phyloP scores from a whole-genome alignment of 1,140 invertebrate species.

The Drosophila ogumai region DNA sequence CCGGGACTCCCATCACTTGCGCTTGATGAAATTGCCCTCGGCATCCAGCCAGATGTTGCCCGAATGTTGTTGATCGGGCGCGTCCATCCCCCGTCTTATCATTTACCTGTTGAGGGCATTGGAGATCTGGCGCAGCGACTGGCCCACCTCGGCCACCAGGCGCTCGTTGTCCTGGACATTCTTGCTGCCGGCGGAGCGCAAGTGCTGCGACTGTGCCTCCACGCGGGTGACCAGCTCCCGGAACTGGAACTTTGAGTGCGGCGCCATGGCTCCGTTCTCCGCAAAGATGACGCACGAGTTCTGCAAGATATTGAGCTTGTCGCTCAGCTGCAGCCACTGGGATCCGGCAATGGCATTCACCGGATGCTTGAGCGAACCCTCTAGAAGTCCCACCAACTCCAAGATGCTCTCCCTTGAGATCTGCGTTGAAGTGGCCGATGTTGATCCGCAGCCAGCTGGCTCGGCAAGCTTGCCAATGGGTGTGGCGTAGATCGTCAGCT shows the following conservation, averaged over 20 bases:
- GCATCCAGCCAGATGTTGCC: conserved; percentile 76
- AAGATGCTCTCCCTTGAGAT: conserved; percentile 88
- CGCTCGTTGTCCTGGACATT: conserved; percentile 89
- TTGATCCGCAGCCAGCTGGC: conserved; percentile 49
- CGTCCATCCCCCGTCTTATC: conserved; percentile 83
- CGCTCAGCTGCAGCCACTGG: conserved; percentile 93
- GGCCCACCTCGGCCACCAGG: conserved; percentile 90
- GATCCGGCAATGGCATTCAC: conserved; percentile 87
- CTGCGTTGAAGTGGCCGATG: conserved; percentile 69
- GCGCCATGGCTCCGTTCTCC: conserved; percentile 90
- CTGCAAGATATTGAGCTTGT: conserved; percentile 92
- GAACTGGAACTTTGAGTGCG: conserved; percentile 95
- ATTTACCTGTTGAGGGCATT: conserved; percentile 92
- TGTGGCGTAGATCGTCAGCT: conserved; percentile 87
- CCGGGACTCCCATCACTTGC: conserved; percentile 46
- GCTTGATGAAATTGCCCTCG: conserved; percentile 83
- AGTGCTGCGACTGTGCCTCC: conserved; percentile 91
- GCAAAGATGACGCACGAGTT: conserved; percentile 90
- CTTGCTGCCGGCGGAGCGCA: conserved; percentile 90
- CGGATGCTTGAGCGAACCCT: conserved; percentile 88
- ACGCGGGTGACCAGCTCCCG: conserved; percentile 93
- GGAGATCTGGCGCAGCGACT: conserved; percentile 92
- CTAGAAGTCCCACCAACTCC: conserved; percentile 89
- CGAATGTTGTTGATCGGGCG: conserved; percentile 42
- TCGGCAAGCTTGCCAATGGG: conserved; percentile 85